phyloP scores from a whole-genome alignment of 2,888 invertebrate species.

The Zhuqinia jingwanae region DNA sequence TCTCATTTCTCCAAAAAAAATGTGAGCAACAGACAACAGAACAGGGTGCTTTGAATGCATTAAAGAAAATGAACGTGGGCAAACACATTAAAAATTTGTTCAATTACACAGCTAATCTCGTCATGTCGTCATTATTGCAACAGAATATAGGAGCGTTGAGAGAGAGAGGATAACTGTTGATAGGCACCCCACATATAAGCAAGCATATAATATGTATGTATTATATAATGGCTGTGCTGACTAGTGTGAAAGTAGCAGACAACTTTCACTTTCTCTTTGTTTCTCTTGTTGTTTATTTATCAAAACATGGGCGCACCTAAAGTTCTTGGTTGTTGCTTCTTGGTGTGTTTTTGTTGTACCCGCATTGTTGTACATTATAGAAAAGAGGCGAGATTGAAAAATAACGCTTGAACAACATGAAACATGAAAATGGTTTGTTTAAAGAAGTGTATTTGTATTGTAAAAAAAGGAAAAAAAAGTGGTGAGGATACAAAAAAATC shows the following conservation, averaged over 20 bases:
- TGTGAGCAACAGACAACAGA: neutral
- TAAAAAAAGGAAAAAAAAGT: neutral
- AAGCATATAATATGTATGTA: too few relatives aligned
- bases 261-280: neutral
- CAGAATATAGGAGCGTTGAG: neutral
- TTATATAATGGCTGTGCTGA: neutral
- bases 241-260: too few relatives aligned
- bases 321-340: neutral
- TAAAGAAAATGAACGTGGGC: conserved; percentile 27
- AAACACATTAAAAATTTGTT: conserved; percentile 57
- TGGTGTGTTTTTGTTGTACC: too few relatives aligned
- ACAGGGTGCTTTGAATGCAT: neutral
- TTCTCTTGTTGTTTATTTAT: conserved; percentile 12
- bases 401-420: neutral
- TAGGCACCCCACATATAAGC: too few relatives aligned
- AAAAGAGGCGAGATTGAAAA: conserved; percentile 5
- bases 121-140: conserved; percentile 61
- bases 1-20: conserved; percentile 25
- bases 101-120: conserved; percentile 66
- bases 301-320: neutral
- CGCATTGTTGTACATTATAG: neutral
- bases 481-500: neutral
- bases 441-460: conserved; percentile 16
- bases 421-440: conserved; percentile 29
- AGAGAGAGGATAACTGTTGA: too few relatives aligned